A percentile compares a stretch with the other conserved stretches of the same genome.
phyloP scores from a whole-genome alignment of 2,888 invertebrate species.

The Celastrina argiolus region DNA sequence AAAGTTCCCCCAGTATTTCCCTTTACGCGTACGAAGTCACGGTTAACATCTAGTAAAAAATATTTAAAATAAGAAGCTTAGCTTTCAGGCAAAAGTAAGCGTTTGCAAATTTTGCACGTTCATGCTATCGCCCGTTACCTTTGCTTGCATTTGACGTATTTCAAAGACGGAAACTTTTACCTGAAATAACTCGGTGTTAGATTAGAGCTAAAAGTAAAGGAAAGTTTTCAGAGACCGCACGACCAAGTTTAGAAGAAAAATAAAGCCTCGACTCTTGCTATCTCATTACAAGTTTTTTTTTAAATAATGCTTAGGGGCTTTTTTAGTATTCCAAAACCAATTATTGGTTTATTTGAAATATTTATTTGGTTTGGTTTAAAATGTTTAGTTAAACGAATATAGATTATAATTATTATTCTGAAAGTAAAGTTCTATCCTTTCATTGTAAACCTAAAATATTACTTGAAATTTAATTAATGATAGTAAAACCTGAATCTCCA shows the following conservation, averaged over 20 bases:
- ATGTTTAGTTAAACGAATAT: no score
- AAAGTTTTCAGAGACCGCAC: background rate
- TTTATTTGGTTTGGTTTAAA: no score
- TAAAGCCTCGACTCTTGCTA: background rate
- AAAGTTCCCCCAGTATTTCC: no score
- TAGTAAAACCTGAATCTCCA: no score
- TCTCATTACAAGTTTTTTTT: background rate
- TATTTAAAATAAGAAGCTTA: background rate
- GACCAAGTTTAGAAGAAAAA: constrained; percentile 2
- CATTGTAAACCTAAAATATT: no score
- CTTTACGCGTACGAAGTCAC: no score
- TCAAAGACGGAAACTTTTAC: constrained; percentile 8
- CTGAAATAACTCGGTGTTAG: constrained; percentile 4
- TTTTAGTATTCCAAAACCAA: no score
- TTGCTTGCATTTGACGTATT: constrained; percentile 1
- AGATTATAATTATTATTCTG: no score
- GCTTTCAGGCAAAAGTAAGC: background rate
- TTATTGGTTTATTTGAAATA: background rate
- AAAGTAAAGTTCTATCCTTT: no score
- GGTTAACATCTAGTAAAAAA: background rate
- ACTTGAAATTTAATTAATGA: no score
- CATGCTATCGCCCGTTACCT: background rate
- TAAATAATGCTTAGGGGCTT: background rate
- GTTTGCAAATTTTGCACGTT: constrained; percentile 7
- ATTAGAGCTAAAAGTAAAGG: constrained; percentile 5